Percentiles rank a stretch among this genome's conserved stretches.
Evolutionary conservation across 2,888 invertebrate species (phyloP).

Genomic region (Rotaria socialis): DNA sequence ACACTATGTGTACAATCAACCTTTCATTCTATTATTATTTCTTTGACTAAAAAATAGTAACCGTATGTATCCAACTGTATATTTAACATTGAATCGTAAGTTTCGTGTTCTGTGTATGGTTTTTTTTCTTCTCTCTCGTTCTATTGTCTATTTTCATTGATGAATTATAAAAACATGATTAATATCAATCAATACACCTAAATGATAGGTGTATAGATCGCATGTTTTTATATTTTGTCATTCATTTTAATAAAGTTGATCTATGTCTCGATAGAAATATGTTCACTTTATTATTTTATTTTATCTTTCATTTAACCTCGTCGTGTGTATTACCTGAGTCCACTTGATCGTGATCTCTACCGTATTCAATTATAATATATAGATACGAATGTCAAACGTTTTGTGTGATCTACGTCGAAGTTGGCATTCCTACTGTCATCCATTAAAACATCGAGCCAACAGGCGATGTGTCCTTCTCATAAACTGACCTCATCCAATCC

Average conservation of each 20-base stretch:
- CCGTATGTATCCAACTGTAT: neutral
- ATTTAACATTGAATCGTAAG: neutral
- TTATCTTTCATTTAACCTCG: neutral
- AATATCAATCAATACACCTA: neutral
- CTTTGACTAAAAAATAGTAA: neutral
- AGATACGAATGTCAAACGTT: neutral
- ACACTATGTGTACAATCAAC: neutral
- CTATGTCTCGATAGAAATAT: neutral
- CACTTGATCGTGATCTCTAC: neutral
- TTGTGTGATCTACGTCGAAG: neutral
- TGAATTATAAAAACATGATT: neutral
- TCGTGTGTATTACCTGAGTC: neutral
- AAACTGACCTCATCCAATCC: neutral
- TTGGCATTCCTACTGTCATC: neutral
- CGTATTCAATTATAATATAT: neutral
- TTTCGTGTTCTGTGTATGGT: neutral
- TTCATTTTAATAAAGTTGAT: neutral
- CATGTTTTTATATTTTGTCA: neutral
- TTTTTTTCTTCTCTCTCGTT: neutral
- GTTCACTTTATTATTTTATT: neutral
- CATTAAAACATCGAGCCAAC: neutral
- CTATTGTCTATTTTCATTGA: neutral
- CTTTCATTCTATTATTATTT: neutral
- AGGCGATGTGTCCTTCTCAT: neutral
- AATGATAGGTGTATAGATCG: neutral